Conservation (phyloP, 2,113 vertebrate species). For the Oncorhynchus kisutch region DNA sequence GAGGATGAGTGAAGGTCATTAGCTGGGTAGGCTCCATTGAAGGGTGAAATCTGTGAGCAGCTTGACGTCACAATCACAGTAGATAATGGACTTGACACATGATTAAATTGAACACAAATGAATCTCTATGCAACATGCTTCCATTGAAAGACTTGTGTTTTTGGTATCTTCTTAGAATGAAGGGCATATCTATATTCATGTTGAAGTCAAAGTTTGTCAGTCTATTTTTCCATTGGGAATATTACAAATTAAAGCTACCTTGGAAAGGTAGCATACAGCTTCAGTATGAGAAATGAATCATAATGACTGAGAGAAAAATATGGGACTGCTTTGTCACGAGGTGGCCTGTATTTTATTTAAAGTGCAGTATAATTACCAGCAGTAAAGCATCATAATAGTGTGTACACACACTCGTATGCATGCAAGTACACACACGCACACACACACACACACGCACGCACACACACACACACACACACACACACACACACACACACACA, state of each 20-base stretch:
- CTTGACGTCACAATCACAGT: neutral
- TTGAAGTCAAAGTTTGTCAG: too few species aligned
- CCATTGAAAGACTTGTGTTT: too few species aligned
- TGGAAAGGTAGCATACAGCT: neutral
- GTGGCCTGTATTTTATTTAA: neutral
- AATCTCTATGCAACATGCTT: too few species aligned
- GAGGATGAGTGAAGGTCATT: neutral
- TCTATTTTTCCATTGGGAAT: too few species aligned
- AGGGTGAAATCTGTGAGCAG: neutral
- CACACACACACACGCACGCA: constrained; percentile 9
- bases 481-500: constrained; percentile 4
- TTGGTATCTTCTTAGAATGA: too few species aligned
- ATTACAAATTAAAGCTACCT: neutral
- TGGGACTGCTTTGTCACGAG: neutral
- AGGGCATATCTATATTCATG: too few species aligned
- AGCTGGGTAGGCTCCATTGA: neutral
- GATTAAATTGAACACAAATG: too few species aligned
- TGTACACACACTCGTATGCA: constrained; percentile 3
- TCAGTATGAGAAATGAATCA: too few species aligned
- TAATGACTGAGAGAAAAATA: too few species aligned
- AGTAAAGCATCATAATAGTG: constrained; percentile 46
- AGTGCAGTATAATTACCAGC: constrained; percentile 51
- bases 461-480: constrained; percentile 6
- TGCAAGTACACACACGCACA: constrained; percentile 22
- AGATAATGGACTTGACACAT: too few species aligned